These are phyloP conservation scores for Melipona quadrifasciata DNA, from an alignment of 1,140 invertebrate species.

Conservation along the genomic window DNA sequence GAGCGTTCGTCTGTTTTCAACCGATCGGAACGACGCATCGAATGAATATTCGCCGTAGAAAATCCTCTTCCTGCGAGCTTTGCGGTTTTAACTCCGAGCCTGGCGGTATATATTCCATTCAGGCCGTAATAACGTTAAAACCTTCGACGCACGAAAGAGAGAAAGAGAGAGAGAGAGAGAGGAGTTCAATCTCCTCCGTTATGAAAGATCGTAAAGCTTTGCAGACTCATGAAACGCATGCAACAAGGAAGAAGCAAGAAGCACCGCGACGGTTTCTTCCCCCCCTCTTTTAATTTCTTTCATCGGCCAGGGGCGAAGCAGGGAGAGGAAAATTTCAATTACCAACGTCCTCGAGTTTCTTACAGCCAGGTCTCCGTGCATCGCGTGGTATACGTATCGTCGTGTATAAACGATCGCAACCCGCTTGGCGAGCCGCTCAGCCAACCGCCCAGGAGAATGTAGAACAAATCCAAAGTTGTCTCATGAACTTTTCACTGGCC, in stretches of 20 bases:
- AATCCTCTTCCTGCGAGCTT: not conserved
- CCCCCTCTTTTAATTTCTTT: not conserved
- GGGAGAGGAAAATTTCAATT: conserved; percentile 26
- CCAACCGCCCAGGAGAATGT: conserved; percentile 20
- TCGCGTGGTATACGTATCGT: too few species aligned
- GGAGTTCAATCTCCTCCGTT: not conserved
- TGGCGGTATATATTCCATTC: conserved; percentile 1
- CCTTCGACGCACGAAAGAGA: not conserved
- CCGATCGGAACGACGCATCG: not conserved
- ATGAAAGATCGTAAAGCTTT: conserved; percentile 32
- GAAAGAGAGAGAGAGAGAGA: too few species aligned
- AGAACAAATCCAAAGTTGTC: conserved; percentile 42
- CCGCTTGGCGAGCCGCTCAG: not conserved
- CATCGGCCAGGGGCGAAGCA: not conserved
- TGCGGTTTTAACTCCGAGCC: not conserved
- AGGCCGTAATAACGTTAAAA: conserved; percentile 30
- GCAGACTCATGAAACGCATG: not conserved
- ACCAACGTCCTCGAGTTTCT: not conserved
- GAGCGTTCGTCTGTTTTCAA: not conserved
- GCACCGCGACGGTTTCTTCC: not conserved
- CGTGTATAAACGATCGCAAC: not conserved
- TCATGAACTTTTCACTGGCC: conserved; percentile 45
- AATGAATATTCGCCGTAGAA: not conserved
- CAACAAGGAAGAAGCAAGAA: not conserved
- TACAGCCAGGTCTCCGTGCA: not conserved